Evolutionary conservation across 2,888 invertebrate species (phyloP), one percentile per base, ranked within the genome.

Genomic region (Epistrophe eligans): DNA sequence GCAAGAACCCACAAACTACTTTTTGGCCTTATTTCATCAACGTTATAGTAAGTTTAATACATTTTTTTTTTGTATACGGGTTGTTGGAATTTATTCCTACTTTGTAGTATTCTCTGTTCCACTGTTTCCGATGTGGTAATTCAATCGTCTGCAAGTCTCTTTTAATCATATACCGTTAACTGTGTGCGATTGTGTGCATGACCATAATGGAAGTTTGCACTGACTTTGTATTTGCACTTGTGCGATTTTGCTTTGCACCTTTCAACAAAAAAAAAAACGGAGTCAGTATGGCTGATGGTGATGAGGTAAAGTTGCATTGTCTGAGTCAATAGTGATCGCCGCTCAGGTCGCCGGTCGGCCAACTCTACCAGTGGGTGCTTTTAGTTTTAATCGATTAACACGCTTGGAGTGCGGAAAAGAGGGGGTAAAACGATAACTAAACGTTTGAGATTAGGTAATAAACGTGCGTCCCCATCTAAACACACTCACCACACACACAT

Each of bases 81-180:
- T n/a, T 32, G 7, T 32, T 32, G 2, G 38, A 45, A 45, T 17
- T 48, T 48, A 9, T 32, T 15, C 28, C 15, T 32, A 9, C 8
- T 55, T 55, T 50, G 0, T 1, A 4, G 1, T 15, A n/a, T 19
- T 4, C 8, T 8, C 4, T 19, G 40, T 0, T 9, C 62, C 43
- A 43, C 40, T 43, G 40, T 62, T 1, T 19, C 1, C 28, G 38
- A 15, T 50, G 57, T 38, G 71, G 80, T 80, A 84, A 84, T 73
- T 84, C 17, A 77, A 80, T 77, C 73, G 74, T 38, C 50, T 55
- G 28, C 19, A 57, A 38, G 79, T 67, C 73, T 32, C 50, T 64
- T 62, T 76, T 79, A 84, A 71, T 79, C 79, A 79, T 55, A 83
- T 48, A 55, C 52, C 55, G 79, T 57, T 62, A 60, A 24, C 52